phyloP scores from a whole-genome alignment of 2,113 vertebrate genomes.

The Holacanthus passer region DNA sequence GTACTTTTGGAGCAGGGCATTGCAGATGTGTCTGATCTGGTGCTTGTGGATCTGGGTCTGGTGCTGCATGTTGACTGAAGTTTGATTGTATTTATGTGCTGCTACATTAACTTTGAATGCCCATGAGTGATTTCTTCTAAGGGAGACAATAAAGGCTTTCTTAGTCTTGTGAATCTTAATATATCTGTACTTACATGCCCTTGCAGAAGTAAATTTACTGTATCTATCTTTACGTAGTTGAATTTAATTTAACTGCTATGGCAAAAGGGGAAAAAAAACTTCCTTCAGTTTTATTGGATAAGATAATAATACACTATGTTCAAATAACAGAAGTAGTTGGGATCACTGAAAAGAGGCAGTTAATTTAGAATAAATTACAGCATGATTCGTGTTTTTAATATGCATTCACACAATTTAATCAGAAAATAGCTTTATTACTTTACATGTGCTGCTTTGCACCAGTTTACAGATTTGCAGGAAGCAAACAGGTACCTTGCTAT shows the following conservation, averaged over 20 bases:
- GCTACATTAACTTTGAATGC: too few relatives aligned
- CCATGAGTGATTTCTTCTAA: too few relatives aligned
- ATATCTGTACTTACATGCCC: neutral
- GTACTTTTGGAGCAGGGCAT: too few relatives aligned
- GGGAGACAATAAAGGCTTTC: too few relatives aligned
- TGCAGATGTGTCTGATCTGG: too few relatives aligned
- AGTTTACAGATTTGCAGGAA: neutral
- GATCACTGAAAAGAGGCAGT: neutral
- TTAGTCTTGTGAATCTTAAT: too few relatives aligned
- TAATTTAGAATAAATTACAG: neutral
- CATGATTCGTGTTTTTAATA: neutral
- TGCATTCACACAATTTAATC: neutral
- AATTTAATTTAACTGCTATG: neutral
- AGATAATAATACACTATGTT: neutral
- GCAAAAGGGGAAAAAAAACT: too few relatives aligned
- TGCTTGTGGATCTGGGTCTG: too few relatives aligned
- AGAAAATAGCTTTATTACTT: neutral
- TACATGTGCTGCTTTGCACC: neutral
- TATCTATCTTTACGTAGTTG: neutral
- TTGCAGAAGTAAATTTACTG: neutral
- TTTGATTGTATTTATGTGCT: too few relatives aligned
- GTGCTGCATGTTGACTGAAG: too few relatives aligned
- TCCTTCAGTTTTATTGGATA: neutral
- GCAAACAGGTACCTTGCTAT: neutral
- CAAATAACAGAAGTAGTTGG: neutral